Percentiles rank a stretch among this genome's conserved stretches.
Conservation (phyloP, 2,797 vertebrate species). For the Oreonectes daqikongensis region DNA sequence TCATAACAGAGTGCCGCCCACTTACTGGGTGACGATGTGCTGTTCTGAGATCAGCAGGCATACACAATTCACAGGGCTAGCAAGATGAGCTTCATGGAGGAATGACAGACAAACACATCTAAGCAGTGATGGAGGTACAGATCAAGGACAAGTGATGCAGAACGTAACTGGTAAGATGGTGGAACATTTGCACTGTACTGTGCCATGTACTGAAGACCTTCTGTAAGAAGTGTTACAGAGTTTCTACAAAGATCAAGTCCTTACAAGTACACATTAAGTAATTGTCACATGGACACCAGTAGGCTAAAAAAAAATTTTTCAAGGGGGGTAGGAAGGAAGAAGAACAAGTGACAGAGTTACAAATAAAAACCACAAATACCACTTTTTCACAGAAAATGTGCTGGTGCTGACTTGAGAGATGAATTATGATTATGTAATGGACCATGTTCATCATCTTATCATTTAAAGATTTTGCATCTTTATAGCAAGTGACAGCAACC, state of each 20-base stretch:
- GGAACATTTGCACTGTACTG: constrained; percentile 45
- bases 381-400: constrained; percentile 7
- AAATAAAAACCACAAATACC: constrained; percentile 12
- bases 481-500: too few species aligned
- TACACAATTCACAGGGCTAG: constrained; percentile 53
- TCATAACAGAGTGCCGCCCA: constrained; percentile 27
- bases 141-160: constrained; percentile 27
- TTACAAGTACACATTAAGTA: constrained; percentile 42
- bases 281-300: constrained; percentile 48
- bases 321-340: constrained; percentile 10
- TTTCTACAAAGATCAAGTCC: constrained; percentile 44
- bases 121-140: constrained; percentile 34
- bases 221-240: constrained; percentile 44
- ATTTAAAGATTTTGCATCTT: background rate
- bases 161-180: constrained; percentile 30
- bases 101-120: constrained; percentile 43
- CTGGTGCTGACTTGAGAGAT: background rate
- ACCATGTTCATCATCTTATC: background rate
- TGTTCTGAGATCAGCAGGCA: constrained; percentile 38
- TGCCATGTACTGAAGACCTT: constrained; percentile 31
- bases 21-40: constrained; percentile 4
- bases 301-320: constrained; percentile 43
- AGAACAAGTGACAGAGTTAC: constrained; percentile 5
- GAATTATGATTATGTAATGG: background rate
- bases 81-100: constrained; percentile 34